Evolutionary conservation across 2,888 invertebrate genomes (phyloP).

Genomic region (Ormyrus labotus): DNA sequence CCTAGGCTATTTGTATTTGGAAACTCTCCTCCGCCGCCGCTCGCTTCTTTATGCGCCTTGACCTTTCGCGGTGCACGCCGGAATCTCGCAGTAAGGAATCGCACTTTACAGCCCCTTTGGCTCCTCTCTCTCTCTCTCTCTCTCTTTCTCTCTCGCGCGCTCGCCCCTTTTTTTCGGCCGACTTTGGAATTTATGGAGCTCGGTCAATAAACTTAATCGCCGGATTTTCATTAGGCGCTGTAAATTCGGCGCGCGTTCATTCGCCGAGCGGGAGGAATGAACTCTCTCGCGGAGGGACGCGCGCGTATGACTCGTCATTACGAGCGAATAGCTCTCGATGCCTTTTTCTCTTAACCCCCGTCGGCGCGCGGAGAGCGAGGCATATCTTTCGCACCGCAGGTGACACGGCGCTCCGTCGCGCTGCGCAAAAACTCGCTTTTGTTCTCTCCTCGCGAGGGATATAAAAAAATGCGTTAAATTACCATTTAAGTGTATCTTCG

Average conservation of each 20-base stretch:
- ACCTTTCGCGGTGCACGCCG: slow-evolving; percentile 58
- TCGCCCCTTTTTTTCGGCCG: neutral
- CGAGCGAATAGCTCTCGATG: slow-evolving; percentile 11
- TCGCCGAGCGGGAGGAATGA: neutral
- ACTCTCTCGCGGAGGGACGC: neutral
- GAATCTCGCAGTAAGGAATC: slow-evolving; percentile 60
- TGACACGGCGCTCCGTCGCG: slow-evolving; percentile 22
- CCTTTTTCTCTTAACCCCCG: neutral
- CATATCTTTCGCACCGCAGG: slow-evolving; percentile 31
- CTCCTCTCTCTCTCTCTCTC: slow-evolving; percentile 47
- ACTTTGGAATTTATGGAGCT: slow-evolving; percentile 52
- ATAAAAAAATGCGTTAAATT: neutral
- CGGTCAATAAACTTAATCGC: slow-evolving; percentile 48
- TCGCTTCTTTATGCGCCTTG: slow-evolving; percentile 57
- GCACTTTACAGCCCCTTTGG: slow-evolving; percentile 60
- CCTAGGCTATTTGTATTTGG: slow-evolving; percentile 4
- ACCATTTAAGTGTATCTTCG: neutral
- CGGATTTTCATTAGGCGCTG: slow-evolving; percentile 44
- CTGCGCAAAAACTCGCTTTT: neutral
- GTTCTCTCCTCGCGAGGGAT: neutral
- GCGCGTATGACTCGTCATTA: slow-evolving; percentile 41
- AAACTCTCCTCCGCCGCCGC: slow-evolving; percentile 36
- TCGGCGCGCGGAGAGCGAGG: no score
- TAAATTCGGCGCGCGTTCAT: slow-evolving; percentile 2
- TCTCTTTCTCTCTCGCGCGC: neutral